phyloP scores from a whole-genome alignment of 2,797 vertebrate species.

The Enteromius argenteus region DNA sequence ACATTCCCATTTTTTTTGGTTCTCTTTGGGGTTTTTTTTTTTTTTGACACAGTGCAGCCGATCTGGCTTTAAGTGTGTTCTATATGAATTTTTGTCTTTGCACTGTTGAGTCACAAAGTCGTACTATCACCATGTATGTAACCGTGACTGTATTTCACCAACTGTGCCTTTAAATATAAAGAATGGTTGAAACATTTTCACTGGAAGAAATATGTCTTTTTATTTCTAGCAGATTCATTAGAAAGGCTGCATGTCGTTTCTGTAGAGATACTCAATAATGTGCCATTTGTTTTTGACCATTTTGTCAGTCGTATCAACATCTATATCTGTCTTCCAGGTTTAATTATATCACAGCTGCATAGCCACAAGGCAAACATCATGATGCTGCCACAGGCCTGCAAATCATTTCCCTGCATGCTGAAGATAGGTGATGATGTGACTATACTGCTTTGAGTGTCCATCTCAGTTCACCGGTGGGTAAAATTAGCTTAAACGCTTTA shows the following conservation, averaged over 20 bases:
- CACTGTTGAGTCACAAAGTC: conserved; percentile 7
- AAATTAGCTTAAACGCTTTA: background rate
- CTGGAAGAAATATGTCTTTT: background rate
- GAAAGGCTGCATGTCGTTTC: conserved; percentile 23
- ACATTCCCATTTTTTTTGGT: conserved; percentile 40
- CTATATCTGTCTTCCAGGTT: conserved; percentile 24
- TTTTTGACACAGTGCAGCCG: background rate
- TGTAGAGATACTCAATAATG: background rate
- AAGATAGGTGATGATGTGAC: background rate
- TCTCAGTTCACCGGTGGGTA: background rate
- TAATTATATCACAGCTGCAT: conserved; percentile 4
- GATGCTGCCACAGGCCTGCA: background rate
- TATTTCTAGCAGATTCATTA: conserved; percentile 48
- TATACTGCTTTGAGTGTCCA: background rate
- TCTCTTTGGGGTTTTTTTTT: background rate
- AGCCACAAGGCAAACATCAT: background rate
- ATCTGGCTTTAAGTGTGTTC: background rate
- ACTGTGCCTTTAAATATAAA: conserved; percentile 69
- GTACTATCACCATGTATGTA: background rate
- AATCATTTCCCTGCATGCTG: background rate
- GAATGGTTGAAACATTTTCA: conserved; percentile 3
- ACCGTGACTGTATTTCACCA: conserved; percentile 25
- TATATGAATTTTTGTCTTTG: background rate
- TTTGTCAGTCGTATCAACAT: conserved; percentile 13
- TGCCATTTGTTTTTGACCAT: background rate